Evolutionary conservation across 2,888 invertebrate species (phyloP).

Genomic region (Hypselothyrea guttata): DNA sequence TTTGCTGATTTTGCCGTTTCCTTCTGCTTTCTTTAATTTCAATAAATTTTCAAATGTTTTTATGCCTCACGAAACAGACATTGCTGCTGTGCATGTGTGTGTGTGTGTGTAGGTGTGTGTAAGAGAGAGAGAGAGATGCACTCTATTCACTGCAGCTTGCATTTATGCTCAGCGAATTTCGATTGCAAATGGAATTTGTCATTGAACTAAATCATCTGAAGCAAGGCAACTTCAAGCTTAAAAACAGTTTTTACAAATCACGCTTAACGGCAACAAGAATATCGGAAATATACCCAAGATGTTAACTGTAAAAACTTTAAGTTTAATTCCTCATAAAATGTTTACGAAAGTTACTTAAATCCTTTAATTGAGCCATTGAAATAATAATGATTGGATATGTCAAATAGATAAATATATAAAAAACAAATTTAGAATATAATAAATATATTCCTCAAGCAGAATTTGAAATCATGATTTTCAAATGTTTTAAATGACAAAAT

Average conservation of each 20-base stretch:
- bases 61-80: constrained; percentile 25
- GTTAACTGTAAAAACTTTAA: no score
- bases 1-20: constrained; percentile 8
- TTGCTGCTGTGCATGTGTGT: not conserved
- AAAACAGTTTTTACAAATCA: not conserved
- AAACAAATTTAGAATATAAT: no score
- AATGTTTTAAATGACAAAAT: no score
- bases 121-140: not conserved
- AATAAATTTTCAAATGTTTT: constrained; percentile 57
- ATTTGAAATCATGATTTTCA: no score
- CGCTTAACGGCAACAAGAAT: no score
- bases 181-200: constrained; percentile 15
- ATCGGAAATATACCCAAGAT: no score
- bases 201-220: constrained; percentile 2
- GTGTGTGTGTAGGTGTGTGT: not conserved
- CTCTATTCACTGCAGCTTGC: not conserved
- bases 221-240: not conserved
- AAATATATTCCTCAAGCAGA: no score
- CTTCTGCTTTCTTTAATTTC: constrained; percentile 27
- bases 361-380: no score
- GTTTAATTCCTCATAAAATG: no score
- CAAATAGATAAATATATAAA: no score
- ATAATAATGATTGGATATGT: no score
- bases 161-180: constrained; percentile 12
- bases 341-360: no score